These are phyloP conservation scores for Orthosia cruda DNA, from an alignment of 2,888 invertebrate genomes.

Conservation along the genomic window DNA sequence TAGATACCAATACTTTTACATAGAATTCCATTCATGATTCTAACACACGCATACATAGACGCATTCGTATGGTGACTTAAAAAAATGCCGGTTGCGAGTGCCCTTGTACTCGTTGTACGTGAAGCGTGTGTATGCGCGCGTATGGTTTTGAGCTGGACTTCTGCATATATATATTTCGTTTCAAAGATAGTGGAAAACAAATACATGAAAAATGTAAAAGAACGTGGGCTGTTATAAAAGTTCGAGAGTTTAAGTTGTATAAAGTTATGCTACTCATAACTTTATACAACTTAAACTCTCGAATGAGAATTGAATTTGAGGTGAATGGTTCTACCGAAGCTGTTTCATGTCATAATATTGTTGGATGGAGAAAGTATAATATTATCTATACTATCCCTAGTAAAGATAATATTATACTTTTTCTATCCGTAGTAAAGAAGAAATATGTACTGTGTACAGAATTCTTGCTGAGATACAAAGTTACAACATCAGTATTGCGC, in stretches of 20 bases:
- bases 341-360: constrained; percentile 22
- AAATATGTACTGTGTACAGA: not conserved
- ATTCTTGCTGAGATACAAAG: not conserved
- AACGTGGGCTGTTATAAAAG: constrained; percentile 26
- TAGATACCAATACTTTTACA: too few species aligned
- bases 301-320: too few species aligned
- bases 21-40: too few species aligned
- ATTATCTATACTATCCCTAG: constrained; percentile 4
- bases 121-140: not conserved
- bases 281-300: too few species aligned
- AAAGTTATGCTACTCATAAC: too few species aligned
- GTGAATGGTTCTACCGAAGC: constrained; percentile 26
- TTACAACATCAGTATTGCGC: not conserved
- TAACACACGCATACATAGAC: not conserved
- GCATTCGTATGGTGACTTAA: not conserved
- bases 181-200: constrained; percentile 36
- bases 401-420: too few species aligned
- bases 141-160: not conserved
- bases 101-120: not conserved
- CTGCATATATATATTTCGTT: too few species aligned
- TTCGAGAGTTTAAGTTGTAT: constrained; percentile 36
- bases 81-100: not conserved
- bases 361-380: not conserved
- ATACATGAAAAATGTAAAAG: constrained; percentile 53
- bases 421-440: not conserved